phyloP scores from a whole-genome alignment of 2,888 invertebrate species.

The Euphydryas editha region DNA sequence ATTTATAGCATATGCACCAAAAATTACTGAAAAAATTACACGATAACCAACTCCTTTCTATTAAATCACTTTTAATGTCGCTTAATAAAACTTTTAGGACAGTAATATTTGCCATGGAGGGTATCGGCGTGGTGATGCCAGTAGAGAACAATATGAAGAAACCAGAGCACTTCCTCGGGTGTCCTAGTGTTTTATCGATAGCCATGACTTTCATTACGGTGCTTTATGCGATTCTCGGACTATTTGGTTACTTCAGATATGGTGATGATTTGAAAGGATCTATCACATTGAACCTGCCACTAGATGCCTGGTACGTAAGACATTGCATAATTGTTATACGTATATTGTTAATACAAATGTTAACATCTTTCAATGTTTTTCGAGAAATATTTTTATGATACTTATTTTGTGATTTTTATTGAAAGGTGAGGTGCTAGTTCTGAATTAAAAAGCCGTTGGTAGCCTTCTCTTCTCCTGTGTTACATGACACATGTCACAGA shows the following conservation, averaged over 20 bases:
- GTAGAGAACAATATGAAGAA: constrained; percentile 95
- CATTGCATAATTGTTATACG: background rate
- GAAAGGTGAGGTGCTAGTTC: no score
- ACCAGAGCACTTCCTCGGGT: constrained; percentile 91
- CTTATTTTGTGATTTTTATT: no score
- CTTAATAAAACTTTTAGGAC: constrained; percentile 82
- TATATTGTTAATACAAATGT: no score
- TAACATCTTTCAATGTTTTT: no score
- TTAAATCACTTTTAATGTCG: background rate
- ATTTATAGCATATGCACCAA: no score
- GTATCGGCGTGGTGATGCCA: constrained; percentile 96
- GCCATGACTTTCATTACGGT: constrained; percentile 92
- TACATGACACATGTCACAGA: no score
- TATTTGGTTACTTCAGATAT: constrained; percentile 94
- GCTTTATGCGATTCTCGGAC: constrained; percentile 91
- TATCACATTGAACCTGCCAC: constrained; percentile 93
- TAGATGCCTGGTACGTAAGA: constrained; percentile 83
- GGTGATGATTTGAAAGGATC: constrained; percentile 88
- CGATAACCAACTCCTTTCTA: background rate
- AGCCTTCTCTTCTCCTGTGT: no score
- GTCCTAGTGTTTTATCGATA: constrained; percentile 91
- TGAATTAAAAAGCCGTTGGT: no score
- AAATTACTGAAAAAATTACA: no score
- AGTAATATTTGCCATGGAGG: constrained; percentile 98
- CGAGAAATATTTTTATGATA: no score